Evolutionary conservation across 1,140 invertebrate species (phyloP), one percentile per base, ranked within the genome.

Genomic region (Anastrepha obliqua): DNA sequence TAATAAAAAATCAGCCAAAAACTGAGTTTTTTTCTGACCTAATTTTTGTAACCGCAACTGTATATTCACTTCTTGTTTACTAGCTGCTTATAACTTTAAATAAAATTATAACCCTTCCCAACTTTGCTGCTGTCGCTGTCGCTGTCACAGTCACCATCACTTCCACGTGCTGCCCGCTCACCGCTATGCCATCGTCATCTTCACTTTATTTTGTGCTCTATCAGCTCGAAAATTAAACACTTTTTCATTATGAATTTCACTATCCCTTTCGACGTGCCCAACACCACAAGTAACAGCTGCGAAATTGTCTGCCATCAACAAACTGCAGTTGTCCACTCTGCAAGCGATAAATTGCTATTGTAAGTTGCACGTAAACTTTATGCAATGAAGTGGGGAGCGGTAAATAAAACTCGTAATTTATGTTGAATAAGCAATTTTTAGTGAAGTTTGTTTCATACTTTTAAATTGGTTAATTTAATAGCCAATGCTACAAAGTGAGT

Each of bases 361-460:
- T n/a, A 74, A 55, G 74, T 55, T 6, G 20, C n/a, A 81, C 17
- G n/a, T 47, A 81, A 81, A 81, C 5, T 81, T 81, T 51, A 9
- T 20, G 47, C 44, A 81, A 47, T n/a, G 5, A 39, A 55, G 74
- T 55, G 51, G n/a, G 47, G 44, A 81, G 74, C 29, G 44, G 17
- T 55, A 29, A 81, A 55, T 55, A 81, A 81, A 8, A 55, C 51
- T 8, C 51, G 51, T 81, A 81, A 55, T 81, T 81, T 81, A 20
- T 81, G 47, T 55, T 29, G 74, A 81, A 81, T 81, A 13, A 20
- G 74, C 47, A 81, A 17, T 81, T 81, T 81, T 55, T 55, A 47
- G n/a, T 81, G 42, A 81, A 81, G 74, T 81, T 81, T 81, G 51
- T 81, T 81, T 81, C 74, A 81, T 13, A 81, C 17, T 81, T 81